phyloP scores from a whole-genome alignment of 2,888 invertebrate species.

The Gerris lacustris region DNA sequence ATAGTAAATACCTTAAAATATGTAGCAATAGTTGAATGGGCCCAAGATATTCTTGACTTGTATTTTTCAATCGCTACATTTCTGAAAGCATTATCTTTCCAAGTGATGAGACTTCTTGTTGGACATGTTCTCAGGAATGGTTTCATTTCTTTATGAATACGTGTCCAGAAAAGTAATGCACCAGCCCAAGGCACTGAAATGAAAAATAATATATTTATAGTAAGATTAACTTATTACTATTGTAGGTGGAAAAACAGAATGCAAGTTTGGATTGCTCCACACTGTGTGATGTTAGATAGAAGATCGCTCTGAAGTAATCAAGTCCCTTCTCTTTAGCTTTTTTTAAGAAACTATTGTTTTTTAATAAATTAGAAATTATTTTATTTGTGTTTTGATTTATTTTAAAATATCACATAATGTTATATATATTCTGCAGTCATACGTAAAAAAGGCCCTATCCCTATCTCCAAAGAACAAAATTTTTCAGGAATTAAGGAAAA shows the following conservation, averaged over 20 bases:
- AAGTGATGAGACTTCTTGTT: constrained; percentile 35
- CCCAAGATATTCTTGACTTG: constrained; percentile 41
- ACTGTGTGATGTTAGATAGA: neutral
- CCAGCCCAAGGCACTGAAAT: constrained; percentile 54
- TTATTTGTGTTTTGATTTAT: too few species aligned
- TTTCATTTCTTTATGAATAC: constrained; percentile 50
- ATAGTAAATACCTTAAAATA: constrained; percentile 44
- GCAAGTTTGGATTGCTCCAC: neutral
- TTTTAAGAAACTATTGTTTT: too few species aligned
- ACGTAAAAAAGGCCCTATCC: too few species aligned
- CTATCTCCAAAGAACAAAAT: too few species aligned
- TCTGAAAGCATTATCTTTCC: constrained; percentile 50
- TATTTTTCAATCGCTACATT: constrained; percentile 53
- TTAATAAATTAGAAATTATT: too few species aligned
- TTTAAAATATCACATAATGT: too few species aligned
- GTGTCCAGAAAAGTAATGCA: constrained; percentile 54
- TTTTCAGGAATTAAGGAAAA: too few species aligned
- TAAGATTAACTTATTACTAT: constrained; percentile 14
- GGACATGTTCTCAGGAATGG: constrained; percentile 40
- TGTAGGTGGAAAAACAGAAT: neutral
- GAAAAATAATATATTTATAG: constrained; percentile 18
- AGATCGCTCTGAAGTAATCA: neutral
- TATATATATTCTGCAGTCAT: too few species aligned
- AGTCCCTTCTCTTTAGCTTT: too few species aligned
- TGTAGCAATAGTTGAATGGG: constrained; percentile 43